Base-by-base conservation (phyloP, 1,140 invertebrate genomes). In the Ptiloglossa arizonensis region DNA sequence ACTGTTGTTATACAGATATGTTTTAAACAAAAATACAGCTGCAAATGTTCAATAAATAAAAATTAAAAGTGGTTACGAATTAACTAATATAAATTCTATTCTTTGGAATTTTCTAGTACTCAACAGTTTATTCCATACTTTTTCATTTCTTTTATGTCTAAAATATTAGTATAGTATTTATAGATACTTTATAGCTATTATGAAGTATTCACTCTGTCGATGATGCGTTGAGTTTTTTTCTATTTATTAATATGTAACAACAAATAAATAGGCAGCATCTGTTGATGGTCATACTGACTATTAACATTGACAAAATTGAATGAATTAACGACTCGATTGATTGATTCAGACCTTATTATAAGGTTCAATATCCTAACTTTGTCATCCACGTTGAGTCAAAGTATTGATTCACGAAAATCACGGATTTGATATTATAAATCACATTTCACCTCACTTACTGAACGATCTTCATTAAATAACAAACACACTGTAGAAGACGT, bases 251-350 rank as follows among this genome's bases (percentile, higher is more conserved):
- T 90, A 91, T 87, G 68, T 90, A 91, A 91, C 89, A 91, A 92
- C 89, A 92, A 91, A 92, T 91, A 91, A 92, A 91, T 91, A 91
- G 87, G 87, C 90, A 90, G 90, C 86, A 91, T 91, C 88, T 90
- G 87, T 89, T 87, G 88, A 89, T 90, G 86, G 86, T 89, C 73
- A 73, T 90, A 91, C 79, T 91, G 85, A 87, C 85, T 90, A 90
- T 90, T 86, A 91, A 91, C 89, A 91, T 84, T 87, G 86, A 90
- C 85, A 88, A 84, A 86, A 86, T 88, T 89, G 88, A 79, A 83
- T 85, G 84, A 77, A 74, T 85, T 80, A 81, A 83, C 81, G 76
- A 86, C 69, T 86, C 72, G 70, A 56, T 80, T 71, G 78, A 83
- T 82, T 79, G 54, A 74, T 85, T 83, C 35, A 64, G 24, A 74